A percentile compares a stretch with the other conserved stretches of the same genome.
Evolutionary conservation across 2,888 invertebrate species (phyloP).

Genomic region (Drosophila peninsularis): DNA sequence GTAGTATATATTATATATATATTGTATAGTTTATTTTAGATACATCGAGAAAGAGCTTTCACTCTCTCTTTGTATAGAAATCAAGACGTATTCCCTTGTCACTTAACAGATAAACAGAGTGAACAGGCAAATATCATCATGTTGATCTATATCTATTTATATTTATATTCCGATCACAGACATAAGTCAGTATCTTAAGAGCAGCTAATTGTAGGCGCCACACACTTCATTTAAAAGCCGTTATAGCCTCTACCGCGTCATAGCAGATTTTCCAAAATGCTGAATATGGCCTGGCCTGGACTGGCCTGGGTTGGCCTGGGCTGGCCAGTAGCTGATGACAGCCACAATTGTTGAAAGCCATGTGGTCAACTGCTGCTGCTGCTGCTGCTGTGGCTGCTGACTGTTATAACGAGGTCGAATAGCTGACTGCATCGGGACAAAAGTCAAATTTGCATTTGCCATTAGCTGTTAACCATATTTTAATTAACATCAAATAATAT

Average conservation of each 20-base stretch:
- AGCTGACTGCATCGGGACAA: constrained; percentile 48
- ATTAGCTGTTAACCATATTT: constrained; percentile 69
- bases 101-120: too few species aligned
- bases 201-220: not conserved
- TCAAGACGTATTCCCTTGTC: too few species aligned
- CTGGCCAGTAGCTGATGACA: constrained; percentile 7
- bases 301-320: not conserved
- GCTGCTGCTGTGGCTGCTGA: constrained; percentile 21
- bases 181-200: too few species aligned
- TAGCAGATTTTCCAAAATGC: not conserved
- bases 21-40: too few species aligned
- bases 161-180: too few species aligned
- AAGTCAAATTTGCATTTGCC: constrained; percentile 53
- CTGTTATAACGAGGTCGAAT: constrained; percentile 39
- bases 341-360: constrained; percentile 72
- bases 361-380: constrained; percentile 46
- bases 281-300: constrained; percentile 8
- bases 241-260: not conserved
- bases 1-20: too few species aligned
- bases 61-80: too few species aligned
- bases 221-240: not conserved
- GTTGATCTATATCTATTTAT: too few species aligned
- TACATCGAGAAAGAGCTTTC: too few species aligned
- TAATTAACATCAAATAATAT: constrained; percentile 60
- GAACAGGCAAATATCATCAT: too few species aligned